phyloP scores from a whole-genome alignment of 1,140 invertebrate genomes.

The Drosophila teissieri region DNA sequence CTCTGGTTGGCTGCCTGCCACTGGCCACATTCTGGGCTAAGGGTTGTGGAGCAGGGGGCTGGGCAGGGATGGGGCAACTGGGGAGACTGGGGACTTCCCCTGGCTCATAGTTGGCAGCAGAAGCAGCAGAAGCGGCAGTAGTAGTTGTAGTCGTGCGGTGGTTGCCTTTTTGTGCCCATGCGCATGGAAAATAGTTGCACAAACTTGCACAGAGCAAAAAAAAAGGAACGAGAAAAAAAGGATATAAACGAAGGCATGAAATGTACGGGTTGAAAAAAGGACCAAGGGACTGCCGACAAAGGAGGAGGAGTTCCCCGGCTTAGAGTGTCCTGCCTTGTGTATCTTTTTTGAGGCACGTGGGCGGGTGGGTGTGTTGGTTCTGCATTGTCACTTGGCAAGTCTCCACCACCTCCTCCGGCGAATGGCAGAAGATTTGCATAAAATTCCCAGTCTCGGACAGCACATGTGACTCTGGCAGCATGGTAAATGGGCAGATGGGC shows the following conservation, averaged over 20 bases:
- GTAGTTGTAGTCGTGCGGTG: slow-evolving; percentile 41
- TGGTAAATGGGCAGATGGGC: not conserved
- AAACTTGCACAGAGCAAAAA: slow-evolving; percentile 66
- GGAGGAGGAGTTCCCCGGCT: slow-evolving; percentile 35
- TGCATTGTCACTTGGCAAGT: slow-evolving; percentile 56
- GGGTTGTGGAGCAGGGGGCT: slow-evolving; percentile 12
- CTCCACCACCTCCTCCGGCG: slow-evolving; percentile 28
- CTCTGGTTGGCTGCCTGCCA: slow-evolving; percentile 77
- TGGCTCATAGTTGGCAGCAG: slow-evolving; percentile 23
- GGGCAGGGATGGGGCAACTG: not conserved
- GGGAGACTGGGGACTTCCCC: slow-evolving; percentile 28
- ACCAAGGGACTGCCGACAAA: slow-evolving; percentile 42
- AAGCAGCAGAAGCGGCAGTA: not conserved
- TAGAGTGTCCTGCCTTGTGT: slow-evolving; percentile 32
- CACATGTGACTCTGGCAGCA: slow-evolving; percentile 29
- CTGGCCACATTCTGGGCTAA: slow-evolving; percentile 46
- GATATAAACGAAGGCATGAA: slow-evolving; percentile 41
- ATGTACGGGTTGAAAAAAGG: slow-evolving; percentile 40
- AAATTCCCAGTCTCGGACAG: slow-evolving; percentile 39
- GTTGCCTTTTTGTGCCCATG: slow-evolving; percentile 80
- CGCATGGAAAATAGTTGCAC: slow-evolving; percentile 82
- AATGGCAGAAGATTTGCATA: slow-evolving; percentile 66
- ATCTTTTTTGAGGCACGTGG: slow-evolving; percentile 23
- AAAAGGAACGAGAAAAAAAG: slow-evolving; percentile 23
- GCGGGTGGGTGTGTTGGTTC: slow-evolving; percentile 17